These are phyloP conservation scores for fruit fly (Drosophila melanogaster) DNA, from an alignment of 1,140 invertebrate species.

Conservation along the genomic window DNA sequence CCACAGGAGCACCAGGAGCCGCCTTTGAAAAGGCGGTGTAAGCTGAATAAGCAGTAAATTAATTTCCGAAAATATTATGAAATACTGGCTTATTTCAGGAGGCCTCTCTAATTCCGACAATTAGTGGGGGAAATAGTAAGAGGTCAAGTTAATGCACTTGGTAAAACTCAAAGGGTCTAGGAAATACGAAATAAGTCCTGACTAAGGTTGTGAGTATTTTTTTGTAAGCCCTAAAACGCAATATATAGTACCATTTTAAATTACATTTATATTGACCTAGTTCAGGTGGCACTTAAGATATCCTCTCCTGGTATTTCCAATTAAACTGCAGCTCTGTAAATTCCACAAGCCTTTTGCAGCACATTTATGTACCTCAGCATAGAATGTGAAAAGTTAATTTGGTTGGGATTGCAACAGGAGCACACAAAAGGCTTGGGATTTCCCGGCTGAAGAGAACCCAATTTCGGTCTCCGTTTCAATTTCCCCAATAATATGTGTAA, in stretches of 20 bases:
- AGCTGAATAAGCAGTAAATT: constrained; percentile 60
- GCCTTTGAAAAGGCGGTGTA: constrained; percentile 39
- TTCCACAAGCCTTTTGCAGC: background rate
- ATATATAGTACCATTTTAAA: no score
- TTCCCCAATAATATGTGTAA: constrained; percentile 47
- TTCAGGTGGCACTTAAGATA: background rate
- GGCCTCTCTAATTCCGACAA: constrained; percentile 14
- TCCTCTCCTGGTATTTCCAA: background rate
- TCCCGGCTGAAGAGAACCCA: constrained; percentile 8
- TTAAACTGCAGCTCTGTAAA: background rate
- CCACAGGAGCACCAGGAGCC: constrained; percentile 2
- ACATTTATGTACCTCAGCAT: background rate
- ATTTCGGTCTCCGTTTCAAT: constrained; percentile 34
- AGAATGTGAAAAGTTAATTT: constrained; percentile 31
- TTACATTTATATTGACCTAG: background rate
- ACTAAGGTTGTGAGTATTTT: no score
- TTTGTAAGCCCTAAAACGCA: no score
- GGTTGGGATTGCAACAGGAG: background rate
- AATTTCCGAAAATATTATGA: constrained; percentile 40
- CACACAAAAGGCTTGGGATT: background rate
- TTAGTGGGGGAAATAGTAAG: constrained; percentile 4
- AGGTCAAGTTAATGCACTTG: no score
- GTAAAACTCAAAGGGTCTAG: no score
- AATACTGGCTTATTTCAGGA: constrained; percentile 11
- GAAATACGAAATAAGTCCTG: no score